phyloP scores from a whole-genome alignment of 2,888 invertebrate genomes.

The Cerceris ruficornis region DNA sequence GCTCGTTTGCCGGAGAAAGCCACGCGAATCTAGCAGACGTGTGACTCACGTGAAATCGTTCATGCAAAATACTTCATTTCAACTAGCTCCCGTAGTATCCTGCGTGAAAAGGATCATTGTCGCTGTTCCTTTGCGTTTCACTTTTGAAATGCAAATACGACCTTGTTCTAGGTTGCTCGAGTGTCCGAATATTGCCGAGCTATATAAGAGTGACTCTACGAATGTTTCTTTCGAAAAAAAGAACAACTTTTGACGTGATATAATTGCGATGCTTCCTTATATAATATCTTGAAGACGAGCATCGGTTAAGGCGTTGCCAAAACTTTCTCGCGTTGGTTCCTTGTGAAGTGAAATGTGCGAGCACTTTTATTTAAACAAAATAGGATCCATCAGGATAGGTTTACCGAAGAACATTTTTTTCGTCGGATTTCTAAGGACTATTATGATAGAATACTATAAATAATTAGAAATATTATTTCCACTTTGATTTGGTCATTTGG shows the following conservation, averaged over 20 bases:
- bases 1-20: conserved; percentile 47
- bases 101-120: conserved; percentile 8
- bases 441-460: no score
- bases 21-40: conserved; percentile 29
- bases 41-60: conserved; percentile 50
- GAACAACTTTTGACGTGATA: background rate
- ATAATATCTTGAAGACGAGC: no score
- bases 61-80: conserved; percentile 16
- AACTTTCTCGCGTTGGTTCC: no score
- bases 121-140: conserved; percentile 27
- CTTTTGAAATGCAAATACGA: conserved; percentile 13
- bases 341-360: no score
- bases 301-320: no score
- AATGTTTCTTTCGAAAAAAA: background rate
- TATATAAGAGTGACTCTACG: background rate
- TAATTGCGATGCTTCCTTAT: background rate
- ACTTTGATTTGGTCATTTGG: background rate
- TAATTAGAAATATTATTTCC: no score
- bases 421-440: no score
- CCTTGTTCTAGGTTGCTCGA: background rate
- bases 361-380: no score
- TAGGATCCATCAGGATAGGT: no score
- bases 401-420: no score
- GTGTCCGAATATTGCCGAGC: background rate
- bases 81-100: conserved; percentile 20